Conservation (phyloP, 1,140 invertebrate species). For the Lamellibrachia luymesi region DNA sequence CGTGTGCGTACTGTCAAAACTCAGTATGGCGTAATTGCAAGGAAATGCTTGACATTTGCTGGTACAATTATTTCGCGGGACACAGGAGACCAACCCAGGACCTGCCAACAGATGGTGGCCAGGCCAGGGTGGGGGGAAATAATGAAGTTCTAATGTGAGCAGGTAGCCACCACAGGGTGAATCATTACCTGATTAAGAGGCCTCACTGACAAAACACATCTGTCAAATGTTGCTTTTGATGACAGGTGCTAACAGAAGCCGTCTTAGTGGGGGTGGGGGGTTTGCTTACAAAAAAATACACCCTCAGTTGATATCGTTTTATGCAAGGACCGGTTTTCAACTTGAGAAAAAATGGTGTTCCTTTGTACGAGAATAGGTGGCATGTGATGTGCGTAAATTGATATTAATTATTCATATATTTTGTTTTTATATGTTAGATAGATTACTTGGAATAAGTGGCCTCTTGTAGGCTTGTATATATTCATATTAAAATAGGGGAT, state of each 20-base stretch:
- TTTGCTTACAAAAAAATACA: background rate
- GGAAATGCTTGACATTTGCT: conserved; percentile 4
- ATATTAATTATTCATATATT: conserved; percentile 6
- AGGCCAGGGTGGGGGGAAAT: background rate
- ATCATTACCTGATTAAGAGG: background rate
- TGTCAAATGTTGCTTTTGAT: background rate
- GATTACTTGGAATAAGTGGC: background rate
- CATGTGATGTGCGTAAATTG: background rate
- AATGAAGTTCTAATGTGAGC: background rate
- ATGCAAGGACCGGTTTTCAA: background rate
- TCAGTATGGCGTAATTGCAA: background rate
- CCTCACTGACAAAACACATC: background rate
- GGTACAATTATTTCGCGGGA: background rate
- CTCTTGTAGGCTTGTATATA: background rate
- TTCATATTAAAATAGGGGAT: background rate
- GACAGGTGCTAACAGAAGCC: background rate
- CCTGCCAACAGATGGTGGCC: background rate
- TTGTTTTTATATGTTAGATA: background rate
- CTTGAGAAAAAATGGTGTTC: background rate
- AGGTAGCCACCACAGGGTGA: background rate
- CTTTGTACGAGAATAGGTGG: background rate
- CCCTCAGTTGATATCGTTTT: background rate
- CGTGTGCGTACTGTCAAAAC: background rate
- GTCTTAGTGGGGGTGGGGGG: background rate
- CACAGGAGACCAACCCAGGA: background rate